These are phyloP conservation scores for Sphaerodactylus townsendi DNA, from an alignment of 2,113 vertebrate species.

Conservation along the genomic window DNA sequence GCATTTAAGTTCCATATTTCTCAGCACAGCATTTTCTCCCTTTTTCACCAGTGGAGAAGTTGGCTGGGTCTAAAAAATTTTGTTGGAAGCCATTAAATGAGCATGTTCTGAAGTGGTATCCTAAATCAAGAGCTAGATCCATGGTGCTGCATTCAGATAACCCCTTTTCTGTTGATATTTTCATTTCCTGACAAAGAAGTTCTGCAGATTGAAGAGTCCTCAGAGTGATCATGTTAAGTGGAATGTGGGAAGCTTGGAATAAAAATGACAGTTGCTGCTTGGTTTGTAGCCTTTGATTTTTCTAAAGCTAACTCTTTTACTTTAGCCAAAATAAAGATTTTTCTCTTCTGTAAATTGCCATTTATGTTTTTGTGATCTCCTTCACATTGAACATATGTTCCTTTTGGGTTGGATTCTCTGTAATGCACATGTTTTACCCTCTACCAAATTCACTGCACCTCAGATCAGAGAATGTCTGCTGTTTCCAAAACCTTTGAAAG, in stretches of 20 bases:
- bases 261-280: background rate
- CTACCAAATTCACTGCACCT: no score
- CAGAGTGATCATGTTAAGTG: background rate
- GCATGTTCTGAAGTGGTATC: background rate
- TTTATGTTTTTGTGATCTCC: no score
- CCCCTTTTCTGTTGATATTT: background rate
- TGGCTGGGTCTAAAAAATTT: background rate
- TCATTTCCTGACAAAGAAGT: background rate
- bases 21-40: no score
- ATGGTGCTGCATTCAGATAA: background rate
- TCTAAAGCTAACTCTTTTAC: background rate
- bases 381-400: no score
- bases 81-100: background rate
- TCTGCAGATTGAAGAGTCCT: background rate
- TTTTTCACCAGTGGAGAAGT: no score
- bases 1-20: no score
- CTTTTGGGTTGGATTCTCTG: no score
- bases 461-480: no score
- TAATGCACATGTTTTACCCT: no score
- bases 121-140: background rate
- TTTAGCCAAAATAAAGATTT: background rate
- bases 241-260: background rate
- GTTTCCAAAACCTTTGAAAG: no score
- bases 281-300: background rate
- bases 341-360: no score